Evolutionary conservation across 2,888 invertebrate species (phyloP).

Genomic region (Drosophila ochracea): DNA sequence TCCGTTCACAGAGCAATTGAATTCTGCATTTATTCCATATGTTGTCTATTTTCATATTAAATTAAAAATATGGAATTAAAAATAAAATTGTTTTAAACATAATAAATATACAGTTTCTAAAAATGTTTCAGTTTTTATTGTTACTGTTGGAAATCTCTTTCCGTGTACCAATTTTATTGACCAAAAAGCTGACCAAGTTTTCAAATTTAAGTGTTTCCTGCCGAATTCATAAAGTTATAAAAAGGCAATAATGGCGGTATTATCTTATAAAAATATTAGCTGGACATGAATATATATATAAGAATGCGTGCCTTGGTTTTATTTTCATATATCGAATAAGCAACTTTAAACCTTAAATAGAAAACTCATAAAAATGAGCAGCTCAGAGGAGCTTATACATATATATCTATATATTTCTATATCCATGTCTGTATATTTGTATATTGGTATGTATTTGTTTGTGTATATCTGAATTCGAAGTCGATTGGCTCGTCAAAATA

Average conservation of each 20-base stretch:
- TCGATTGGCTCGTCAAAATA: slow-evolving; percentile 60
- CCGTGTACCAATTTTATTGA: neutral
- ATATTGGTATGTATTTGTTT: neutral
- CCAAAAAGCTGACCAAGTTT: neutral
- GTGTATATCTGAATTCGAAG: slow-evolving; percentile 31
- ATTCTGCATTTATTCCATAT: neutral
- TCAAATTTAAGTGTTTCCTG: neutral
- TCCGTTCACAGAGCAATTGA: neutral
- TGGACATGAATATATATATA: neutral
- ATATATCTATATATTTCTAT: neutral
- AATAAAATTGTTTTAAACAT: neutral
- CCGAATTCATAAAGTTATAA: slow-evolving; percentile 1
- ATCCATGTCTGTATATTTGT: neutral
- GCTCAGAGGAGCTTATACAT: neutral
- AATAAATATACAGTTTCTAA: neutral
- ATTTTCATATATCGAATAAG: neutral
- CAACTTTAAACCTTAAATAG: slow-evolving; percentile 26
- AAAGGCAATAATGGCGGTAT: neutral
- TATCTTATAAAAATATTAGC: neutral
- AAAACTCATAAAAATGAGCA: slow-evolving; percentile 29
- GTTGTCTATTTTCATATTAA: neutral
- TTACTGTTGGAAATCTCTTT: neutral
- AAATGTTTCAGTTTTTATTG: neutral
- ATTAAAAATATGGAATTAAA: no score
- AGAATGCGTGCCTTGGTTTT: neutral